These are phyloP conservation scores for Aproaerema taeniolella DNA, from an alignment of 2,888 invertebrate species.

Conservation along the genomic window DNA sequence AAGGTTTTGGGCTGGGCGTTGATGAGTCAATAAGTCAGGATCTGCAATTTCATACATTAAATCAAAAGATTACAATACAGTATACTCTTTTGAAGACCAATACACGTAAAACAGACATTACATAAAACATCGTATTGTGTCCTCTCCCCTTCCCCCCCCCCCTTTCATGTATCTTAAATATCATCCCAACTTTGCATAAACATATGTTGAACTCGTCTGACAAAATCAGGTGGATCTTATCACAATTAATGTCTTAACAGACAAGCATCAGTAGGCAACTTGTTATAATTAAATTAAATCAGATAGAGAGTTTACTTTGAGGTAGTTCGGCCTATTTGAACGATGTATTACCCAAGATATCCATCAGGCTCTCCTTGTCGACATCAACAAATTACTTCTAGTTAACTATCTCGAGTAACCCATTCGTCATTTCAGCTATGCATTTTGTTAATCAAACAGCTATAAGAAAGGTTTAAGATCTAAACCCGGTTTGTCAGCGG, in stretches of 20 bases:
- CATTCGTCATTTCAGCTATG: conserved; percentile 6
- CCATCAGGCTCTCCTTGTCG: conserved; percentile 12
- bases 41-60: too few relatives aligned
- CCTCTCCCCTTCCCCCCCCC: too few relatives aligned
- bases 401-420: conserved; percentile 5
- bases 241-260: conserved; percentile 13
- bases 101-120: too few relatives aligned
- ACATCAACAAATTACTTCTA: conserved; percentile 12
- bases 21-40: too few relatives aligned
- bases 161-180: too few relatives aligned
- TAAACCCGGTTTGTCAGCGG: background rate
- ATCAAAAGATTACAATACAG: too few relatives aligned
- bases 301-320: conserved; percentile 11
- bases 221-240: conserved; percentile 14
- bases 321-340: conserved; percentile 13
- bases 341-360: conserved; percentile 11
- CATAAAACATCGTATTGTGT: too few relatives aligned
- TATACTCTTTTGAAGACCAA: too few relatives aligned
- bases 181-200: too few relatives aligned
- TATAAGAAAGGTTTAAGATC: background rate
- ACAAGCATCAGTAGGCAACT: conserved; percentile 16
- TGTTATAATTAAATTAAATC: conserved; percentile 21
- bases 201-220: too few relatives aligned
- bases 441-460: conserved; percentile 2
- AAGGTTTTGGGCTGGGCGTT: too few relatives aligned